Base-by-base conservation (phyloP, 2,888 invertebrate species). In the Spilosoma lubricipeda region DNA sequence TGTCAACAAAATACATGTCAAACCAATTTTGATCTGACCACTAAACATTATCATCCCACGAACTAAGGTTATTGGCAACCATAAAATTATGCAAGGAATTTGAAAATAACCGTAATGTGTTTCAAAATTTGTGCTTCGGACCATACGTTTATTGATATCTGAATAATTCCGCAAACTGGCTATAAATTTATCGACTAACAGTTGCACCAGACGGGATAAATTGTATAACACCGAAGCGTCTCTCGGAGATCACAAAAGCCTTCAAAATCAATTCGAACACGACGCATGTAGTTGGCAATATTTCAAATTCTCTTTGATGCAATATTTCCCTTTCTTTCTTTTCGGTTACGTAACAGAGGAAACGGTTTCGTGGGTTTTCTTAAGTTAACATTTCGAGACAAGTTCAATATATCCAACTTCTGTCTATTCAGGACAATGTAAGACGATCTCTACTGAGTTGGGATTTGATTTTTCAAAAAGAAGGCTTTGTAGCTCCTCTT, bases 251-350 rank as follows among this genome's bases (percentile, higher is more conserved):
- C 89, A 88, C 90, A 90, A 91, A 88, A 90, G 89, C 86, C 88
- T 85, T 85, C 85, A 87, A 90, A 94, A 94, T 94, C 94, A 93
- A 93, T 94, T 90, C 89, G 81, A 79, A 85, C 83, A 87, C 89
- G 91, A 92, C 91, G 91, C 92, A 88, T 93, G 85, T 88, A 91
- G 88, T 93, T 94, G 94, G 94, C 94, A 94, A 93, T 93, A 94
- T 93, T 93, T 94, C 94, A 94, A 94, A 92, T 90, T 91, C 89
- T 88, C 90, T 92, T 91, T 92, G 93, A 93, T 93, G 92, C 92
- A 93, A 92, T 91, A 92, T 91, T 92, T 91, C 87, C 84, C 85
- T 86, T 88, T 86, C 90, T 69, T 90, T 87, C 86, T 86, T 86
- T 82, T 79, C 79, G 80, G 82, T 92, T 91, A 91, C 87, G 86